phyloP scores from a whole-genome alignment of 1,140 invertebrate species.

The Papilio aristodemus region DNA sequence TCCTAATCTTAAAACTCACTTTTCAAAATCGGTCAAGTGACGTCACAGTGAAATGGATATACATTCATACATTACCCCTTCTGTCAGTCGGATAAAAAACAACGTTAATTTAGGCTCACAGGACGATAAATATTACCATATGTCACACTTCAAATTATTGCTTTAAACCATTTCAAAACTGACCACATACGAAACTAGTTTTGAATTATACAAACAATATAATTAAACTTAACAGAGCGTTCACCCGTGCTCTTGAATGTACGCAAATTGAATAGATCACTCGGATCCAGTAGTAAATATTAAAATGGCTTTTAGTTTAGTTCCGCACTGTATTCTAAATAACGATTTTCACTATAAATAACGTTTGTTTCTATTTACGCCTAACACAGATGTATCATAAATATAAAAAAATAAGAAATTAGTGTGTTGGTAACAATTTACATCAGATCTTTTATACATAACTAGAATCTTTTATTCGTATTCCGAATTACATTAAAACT shows the following conservation, averaged over 20 bases:
- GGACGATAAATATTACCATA: conserved; percentile 10
- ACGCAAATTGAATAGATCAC: conserved; percentile 33
- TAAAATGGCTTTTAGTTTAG: conserved; percentile 10
- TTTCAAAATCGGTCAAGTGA: too few species aligned
- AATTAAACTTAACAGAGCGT: conserved; percentile 33
- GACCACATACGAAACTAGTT: conserved; percentile 22
- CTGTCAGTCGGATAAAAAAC: neutral
- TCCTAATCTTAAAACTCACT: too few species aligned
- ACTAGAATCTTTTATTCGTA: neutral
- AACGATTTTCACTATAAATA: too few species aligned
- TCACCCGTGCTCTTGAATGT: conserved; percentile 30
- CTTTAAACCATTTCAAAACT: conserved; percentile 23
- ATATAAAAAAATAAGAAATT: too few species aligned
- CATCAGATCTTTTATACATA: too few species aligned
- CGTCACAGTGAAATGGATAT: too few species aligned
- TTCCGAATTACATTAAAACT: neutral
- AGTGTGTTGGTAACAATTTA: too few species aligned
- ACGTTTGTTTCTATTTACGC: too few species aligned
- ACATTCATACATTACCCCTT: too few species aligned
- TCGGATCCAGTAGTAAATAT: conserved; percentile 6
- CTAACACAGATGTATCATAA: too few species aligned
- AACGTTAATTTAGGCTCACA: neutral
- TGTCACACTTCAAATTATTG: conserved; percentile 20
- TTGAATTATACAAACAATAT: conserved; percentile 33
- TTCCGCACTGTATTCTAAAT: neutral